A percentile compares a stretch with the other conserved stretches of the same genome.
Conservation (phyloP, 2,113 vertebrate genomes). For the Corythornis cristatus region DNA sequence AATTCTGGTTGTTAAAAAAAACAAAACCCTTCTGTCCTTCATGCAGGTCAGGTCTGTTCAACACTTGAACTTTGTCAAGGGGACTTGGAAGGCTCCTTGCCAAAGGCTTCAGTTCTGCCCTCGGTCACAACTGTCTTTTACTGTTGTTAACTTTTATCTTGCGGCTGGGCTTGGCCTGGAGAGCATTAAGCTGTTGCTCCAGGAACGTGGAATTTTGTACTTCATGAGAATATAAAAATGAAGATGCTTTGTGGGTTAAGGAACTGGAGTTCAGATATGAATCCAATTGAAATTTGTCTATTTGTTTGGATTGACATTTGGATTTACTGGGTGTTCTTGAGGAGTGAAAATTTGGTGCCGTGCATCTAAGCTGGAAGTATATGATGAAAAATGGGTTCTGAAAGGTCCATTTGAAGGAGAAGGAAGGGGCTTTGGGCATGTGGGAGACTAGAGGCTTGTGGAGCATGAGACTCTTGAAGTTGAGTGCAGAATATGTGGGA, state of each 20-base stretch:
- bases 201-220: not conserved
- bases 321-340: not conserved
- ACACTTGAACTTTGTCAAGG: not conserved
- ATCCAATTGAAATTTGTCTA: not conserved
- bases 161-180: not conserved
- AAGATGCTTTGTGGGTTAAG: not conserved
- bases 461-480: rapidly evolving
- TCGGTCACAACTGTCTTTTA: not conserved
- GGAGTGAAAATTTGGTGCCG: not conserved
- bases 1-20: not conserved
- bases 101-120: not conserved
- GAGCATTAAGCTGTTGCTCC: not conserved
- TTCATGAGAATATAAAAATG: not conserved
- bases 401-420: not conserved
- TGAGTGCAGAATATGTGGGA: not conserved
- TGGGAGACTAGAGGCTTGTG: not conserved
- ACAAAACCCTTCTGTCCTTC: not conserved
- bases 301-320: not conserved
- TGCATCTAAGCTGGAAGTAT: not conserved
- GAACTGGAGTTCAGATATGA: not conserved
- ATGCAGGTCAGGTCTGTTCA: not conserved
- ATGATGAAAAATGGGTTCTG: not conserved
- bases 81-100: not conserved
- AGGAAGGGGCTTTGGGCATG: not conserved
- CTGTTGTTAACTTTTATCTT: not conserved